Evolutionary conservation across 2,888 invertebrate genomes (phyloP).

Genomic region (Hemistola chrysoprasaria): DNA sequence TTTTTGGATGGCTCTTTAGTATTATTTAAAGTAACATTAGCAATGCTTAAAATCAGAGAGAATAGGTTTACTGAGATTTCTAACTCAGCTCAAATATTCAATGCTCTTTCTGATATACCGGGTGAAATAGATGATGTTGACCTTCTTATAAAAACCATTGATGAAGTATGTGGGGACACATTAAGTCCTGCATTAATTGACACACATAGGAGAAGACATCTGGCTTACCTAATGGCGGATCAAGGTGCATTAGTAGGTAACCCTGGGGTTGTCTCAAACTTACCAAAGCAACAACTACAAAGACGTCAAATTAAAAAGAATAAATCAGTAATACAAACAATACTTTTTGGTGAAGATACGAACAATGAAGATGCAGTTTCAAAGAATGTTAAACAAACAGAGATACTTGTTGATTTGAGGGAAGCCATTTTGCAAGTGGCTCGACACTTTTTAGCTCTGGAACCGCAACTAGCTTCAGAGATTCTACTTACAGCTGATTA

Average conservation of each 20-base stretch:
- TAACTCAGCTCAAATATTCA: conserved; percentile 99
- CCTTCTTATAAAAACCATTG: conserved; percentile 88
- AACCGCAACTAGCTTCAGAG: conserved; percentile 91
- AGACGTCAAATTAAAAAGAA: conserved; percentile 94
- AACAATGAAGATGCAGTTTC: conserved; percentile 92
- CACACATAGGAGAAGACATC: conserved; percentile 94
- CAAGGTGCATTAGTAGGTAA: conserved; percentile 96
- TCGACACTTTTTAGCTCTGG: conserved; percentile 96
- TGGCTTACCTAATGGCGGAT: conserved; percentile 98
- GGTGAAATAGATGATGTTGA: conserved; percentile 96
- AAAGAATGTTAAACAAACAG: conserved; percentile 99
- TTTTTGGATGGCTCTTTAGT: conserved; percentile 97
- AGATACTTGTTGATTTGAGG: conserved; percentile 97
- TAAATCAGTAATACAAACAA: conserved; percentile 94
- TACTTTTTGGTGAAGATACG: conserved; percentile 91
- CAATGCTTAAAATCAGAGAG: conserved; percentile 93
- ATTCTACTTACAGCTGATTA: conserved; percentile 95
- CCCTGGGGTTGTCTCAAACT: conserved; percentile 93
- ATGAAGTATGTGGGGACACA: conserved; percentile 88
- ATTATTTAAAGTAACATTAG: conserved; percentile 96
- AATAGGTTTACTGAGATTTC: conserved; percentile 91
- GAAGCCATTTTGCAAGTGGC: conserved; percentile 96
- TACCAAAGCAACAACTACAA: conserved; percentile 95
- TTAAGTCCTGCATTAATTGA: conserved; percentile 93
- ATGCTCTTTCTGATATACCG: conserved; percentile 97